Evolutionary conservation across 2,888 invertebrate genomes (phyloP).

Genomic region (Eristalis pertinax): DNA sequence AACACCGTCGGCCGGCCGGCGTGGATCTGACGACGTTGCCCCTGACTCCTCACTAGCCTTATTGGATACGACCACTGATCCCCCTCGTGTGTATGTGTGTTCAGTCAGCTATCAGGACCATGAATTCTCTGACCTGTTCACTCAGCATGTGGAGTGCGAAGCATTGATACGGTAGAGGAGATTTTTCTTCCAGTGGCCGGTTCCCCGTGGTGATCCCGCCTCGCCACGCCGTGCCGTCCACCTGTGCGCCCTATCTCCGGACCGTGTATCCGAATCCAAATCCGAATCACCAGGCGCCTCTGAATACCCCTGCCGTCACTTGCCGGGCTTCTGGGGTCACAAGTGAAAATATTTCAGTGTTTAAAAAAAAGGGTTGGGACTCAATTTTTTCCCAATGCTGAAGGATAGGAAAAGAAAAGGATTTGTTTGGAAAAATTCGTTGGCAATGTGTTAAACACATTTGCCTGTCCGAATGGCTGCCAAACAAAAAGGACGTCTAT

Average conservation of each 20-base stretch:
- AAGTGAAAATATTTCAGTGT: conserved; percentile 41
- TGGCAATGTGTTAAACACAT: conserved; percentile 70
- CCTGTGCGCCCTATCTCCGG: conserved; percentile 46
- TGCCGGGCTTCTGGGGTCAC: background rate
- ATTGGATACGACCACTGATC: conserved; percentile 43
- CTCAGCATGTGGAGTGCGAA: conserved; percentile 23
- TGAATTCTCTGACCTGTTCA: conserved; percentile 54
- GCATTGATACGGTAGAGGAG: conserved; percentile 22
- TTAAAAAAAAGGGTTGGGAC: conserved; percentile 24
- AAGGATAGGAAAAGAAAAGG: conserved; percentile 22
- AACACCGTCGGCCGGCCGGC: conserved; percentile 23
- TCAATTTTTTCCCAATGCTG: background rate
- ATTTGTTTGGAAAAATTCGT: conserved; percentile 61
- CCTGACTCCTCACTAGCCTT: background rate
- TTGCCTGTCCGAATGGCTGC: conserved; percentile 67
- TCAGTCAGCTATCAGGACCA: conserved; percentile 22
- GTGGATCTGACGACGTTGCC: conserved; percentile 1
- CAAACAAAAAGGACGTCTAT: conserved; percentile 58
- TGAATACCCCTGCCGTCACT: conserved; percentile 5
- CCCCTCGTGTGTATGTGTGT: background rate
- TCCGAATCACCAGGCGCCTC: conserved; percentile 21
- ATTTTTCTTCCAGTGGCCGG: background rate
- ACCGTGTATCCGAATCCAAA: conserved; percentile 30
- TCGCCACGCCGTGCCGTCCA: too few species aligned
- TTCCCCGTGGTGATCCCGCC: background rate